These are phyloP conservation scores for Pyrgilauda ruficollis DNA, from an alignment of 2,113 vertebrate genomes.

Conservation along the genomic window DNA sequence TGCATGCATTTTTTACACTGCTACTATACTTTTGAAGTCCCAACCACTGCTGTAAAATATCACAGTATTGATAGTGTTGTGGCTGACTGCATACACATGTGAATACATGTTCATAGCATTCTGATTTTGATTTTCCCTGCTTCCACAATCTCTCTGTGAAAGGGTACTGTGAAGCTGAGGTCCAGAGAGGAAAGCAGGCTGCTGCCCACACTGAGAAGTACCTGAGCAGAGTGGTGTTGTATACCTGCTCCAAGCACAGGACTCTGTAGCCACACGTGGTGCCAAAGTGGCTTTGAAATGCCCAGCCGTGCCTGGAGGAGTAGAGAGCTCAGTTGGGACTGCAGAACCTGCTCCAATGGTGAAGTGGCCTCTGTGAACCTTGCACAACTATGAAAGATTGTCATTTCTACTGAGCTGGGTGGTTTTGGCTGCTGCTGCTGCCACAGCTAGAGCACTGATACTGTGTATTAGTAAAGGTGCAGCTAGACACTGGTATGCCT, in stretches of 20 bases:
- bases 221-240: not conserved
- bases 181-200: not conserved
- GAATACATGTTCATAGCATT: not conserved
- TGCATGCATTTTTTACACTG: not conserved
- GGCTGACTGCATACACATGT: not conserved
- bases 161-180: not conserved
- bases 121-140: not conserved
- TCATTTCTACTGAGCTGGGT: not conserved
- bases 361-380: not conserved
- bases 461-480: not conserved
- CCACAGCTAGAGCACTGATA: not conserved
- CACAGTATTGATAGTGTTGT: not conserved
- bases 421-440: not conserved
- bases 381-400: rapidly evolving
- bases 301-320: not conserved
- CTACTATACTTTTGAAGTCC: not conserved
- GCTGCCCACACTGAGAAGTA: not conserved
- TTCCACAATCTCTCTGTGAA: not conserved
- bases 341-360: not conserved
- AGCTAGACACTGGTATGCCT: not conserved
- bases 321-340: not conserved
- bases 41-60: not conserved
- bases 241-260: not conserved
- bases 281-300: not conserved
- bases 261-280: rapidly evolving